Percentiles rank a stretch among this genome's conserved stretches.
Conservation (phyloP, 1,140 invertebrate species). For the Plodia interpunctella region DNA sequence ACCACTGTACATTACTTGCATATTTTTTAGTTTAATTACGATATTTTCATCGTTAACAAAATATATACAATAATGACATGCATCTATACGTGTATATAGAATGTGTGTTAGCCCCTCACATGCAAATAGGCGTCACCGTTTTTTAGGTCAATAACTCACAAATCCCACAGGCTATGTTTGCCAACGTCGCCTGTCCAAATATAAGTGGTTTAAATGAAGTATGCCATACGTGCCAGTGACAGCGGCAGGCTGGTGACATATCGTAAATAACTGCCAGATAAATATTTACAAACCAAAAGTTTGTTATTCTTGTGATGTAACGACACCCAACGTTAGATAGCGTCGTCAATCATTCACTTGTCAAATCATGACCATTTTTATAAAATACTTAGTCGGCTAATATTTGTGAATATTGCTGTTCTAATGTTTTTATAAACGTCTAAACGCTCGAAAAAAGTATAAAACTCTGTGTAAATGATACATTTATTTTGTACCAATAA, state of each 20-base stretch:
- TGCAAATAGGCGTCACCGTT: background rate
- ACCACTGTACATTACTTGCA: too few species aligned
- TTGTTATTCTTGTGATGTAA: constrained; percentile 15
- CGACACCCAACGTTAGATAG: constrained; percentile 10
- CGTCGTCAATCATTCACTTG: background rate
- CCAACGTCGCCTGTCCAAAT: constrained; percentile 14
- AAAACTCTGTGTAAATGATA: too few species aligned
- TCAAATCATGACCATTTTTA: background rate
- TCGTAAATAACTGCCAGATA: constrained; percentile 33
- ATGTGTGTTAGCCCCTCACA: background rate
- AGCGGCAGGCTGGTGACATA: constrained; percentile 23
- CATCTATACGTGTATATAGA: background rate
- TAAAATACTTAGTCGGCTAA: too few species aligned
- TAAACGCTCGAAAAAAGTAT: too few species aligned
- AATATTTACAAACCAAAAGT: constrained; percentile 37
- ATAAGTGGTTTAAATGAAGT: constrained; percentile 13
- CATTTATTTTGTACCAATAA: too few species aligned
- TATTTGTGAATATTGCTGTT: too few species aligned
- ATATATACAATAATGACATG: too few species aligned
- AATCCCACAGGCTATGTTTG: background rate
- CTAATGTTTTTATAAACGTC: too few species aligned
- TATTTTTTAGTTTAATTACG: too few species aligned
- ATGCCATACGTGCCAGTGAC: constrained; percentile 11
- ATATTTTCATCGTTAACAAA: too few species aligned
- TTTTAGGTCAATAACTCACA: constrained; percentile 2